These are phyloP conservation scores for Iphiclides podalirius DNA, from an alignment of 2,888 invertebrate genomes.

Conservation along the genomic window DNA sequence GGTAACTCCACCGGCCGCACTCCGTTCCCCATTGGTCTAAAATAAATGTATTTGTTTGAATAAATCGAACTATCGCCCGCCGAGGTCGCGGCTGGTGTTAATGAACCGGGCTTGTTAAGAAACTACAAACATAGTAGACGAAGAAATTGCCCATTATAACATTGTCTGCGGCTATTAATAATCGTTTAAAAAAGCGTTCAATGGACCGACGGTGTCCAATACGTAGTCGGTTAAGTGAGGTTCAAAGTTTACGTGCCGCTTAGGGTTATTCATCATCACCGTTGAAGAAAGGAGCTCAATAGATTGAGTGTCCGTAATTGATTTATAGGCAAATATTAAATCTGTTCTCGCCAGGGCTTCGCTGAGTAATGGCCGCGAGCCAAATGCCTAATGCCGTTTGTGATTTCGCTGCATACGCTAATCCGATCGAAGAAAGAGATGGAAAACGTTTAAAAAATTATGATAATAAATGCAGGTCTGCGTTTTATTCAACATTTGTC, in stretches of 20 bases:
- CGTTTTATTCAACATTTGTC: too few species aligned
- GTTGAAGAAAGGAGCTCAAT: constrained; percentile 55
- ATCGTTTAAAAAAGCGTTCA: not conserved
- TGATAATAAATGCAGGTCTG: too few species aligned
- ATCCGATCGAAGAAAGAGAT: constrained; percentile 41
- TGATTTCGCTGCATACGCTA: constrained; percentile 56
- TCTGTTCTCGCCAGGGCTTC: constrained; percentile 66
- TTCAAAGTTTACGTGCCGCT: constrained; percentile 21
- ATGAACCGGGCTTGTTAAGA: constrained; percentile 41
- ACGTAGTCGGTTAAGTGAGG: constrained; percentile 6
- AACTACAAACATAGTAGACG: not conserved
- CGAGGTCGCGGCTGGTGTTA: constrained; percentile 55
- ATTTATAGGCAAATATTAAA: constrained; percentile 78
- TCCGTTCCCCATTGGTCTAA: constrained; percentile 65
- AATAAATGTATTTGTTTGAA: constrained; percentile 71
- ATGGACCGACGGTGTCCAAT: not conserved
- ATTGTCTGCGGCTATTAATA: not conserved
- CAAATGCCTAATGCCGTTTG: constrained; percentile 51
- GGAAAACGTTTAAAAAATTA: constrained; percentile 39
- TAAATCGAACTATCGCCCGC: constrained; percentile 52
- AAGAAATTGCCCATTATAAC: not conserved
- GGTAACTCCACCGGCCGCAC: constrained; percentile 54
- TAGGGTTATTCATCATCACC: constrained; percentile 52
- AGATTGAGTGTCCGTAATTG: constrained; percentile 66
- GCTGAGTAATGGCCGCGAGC: constrained; percentile 61